Percentiles rank a stretch among this genome's conserved stretches.
Evolutionary conservation across 2,797 vertebrate genomes (phyloP).

Genomic region (Ptychadena robeensis): DNA sequence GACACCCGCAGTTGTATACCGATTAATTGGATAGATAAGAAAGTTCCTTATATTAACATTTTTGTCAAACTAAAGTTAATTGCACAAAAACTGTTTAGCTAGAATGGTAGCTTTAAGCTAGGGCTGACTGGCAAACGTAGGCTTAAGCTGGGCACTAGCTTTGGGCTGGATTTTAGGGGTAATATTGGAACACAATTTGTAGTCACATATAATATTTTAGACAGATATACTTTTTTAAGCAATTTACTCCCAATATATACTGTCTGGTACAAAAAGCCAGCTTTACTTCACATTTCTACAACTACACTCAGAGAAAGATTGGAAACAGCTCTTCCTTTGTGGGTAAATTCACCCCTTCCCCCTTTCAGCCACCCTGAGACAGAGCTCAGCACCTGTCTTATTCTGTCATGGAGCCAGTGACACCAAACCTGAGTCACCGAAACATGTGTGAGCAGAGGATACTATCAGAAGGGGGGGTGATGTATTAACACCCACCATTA

Average conservation of each 20-base stretch:
- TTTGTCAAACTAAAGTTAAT: too few species aligned
- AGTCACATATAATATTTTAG: neutral
- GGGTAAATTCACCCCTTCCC: constrained; percentile 43
- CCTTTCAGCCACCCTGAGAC: constrained; percentile 35
- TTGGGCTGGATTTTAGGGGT: too few species aligned
- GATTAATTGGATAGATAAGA: too few species aligned
- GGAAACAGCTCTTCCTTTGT: neutral
- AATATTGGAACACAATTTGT: neutral
- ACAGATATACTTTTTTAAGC: neutral
- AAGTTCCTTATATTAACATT: too few species aligned
- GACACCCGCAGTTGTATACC: too few species aligned
- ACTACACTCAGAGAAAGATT: neutral
- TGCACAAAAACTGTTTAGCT: too few species aligned
- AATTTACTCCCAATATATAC: neutral
- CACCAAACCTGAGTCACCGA: constrained; percentile 53
- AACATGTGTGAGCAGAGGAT: constrained; percentile 46
- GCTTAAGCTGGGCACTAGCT: too few species aligned
- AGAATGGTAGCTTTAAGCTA: too few species aligned
- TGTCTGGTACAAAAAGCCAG: neutral
- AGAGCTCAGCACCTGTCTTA: constrained; percentile 49
- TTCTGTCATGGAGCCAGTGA: constrained; percentile 52
- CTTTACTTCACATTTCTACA: constrained; percentile 1
- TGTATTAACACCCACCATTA: constrained; percentile 13
- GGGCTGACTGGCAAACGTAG: too few species aligned
- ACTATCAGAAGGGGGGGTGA: neutral